Conservation (phyloP, 2,797 vertebrate genomes). For the Sphenopsis melanotis region DNA sequence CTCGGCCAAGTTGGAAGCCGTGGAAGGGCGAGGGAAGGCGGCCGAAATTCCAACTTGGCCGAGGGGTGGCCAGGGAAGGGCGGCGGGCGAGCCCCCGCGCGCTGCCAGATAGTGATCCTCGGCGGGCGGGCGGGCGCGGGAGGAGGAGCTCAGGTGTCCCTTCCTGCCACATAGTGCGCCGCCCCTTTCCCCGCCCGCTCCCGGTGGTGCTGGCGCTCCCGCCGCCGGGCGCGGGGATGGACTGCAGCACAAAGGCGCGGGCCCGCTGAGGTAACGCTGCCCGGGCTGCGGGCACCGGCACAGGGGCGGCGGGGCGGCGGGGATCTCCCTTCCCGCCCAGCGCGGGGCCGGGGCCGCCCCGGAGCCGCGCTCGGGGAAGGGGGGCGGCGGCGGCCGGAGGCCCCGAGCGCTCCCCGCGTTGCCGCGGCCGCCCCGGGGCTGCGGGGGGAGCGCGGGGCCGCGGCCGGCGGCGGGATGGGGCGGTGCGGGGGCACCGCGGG, state of each 20-base stretch:
- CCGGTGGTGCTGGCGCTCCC: constrained; percentile 34
- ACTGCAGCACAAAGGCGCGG: constrained; percentile 45
- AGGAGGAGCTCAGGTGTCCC: constrained; percentile 41
- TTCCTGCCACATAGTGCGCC: constrained; percentile 52
- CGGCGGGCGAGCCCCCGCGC: neutral
- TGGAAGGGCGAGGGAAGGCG: neutral
- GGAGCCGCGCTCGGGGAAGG: neutral
- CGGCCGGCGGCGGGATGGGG: neutral
- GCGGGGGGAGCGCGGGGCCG: neutral
- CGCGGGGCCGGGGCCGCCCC: neutral
- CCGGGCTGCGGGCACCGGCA: neutral
- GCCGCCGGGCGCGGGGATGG: constrained; percentile 23
- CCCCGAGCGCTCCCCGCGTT: neutral
- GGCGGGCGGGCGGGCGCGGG: neutral
- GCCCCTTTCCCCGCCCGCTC: neutral
- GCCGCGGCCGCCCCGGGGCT: neutral
- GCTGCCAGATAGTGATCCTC: neutral
- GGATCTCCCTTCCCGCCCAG: neutral
- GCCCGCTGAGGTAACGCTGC: constrained; percentile 28
- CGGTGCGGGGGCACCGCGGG: neutral
- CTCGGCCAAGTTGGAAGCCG: neutral
- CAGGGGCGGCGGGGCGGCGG: neutral
- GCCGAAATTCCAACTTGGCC: neutral
- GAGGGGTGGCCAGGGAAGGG: neutral
- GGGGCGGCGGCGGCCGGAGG: neutral